Percentiles rank a stretch among this genome's conserved stretches.
Conservation (phyloP, 2,797 vertebrate species). For the Rachycentron canadum region DNA sequence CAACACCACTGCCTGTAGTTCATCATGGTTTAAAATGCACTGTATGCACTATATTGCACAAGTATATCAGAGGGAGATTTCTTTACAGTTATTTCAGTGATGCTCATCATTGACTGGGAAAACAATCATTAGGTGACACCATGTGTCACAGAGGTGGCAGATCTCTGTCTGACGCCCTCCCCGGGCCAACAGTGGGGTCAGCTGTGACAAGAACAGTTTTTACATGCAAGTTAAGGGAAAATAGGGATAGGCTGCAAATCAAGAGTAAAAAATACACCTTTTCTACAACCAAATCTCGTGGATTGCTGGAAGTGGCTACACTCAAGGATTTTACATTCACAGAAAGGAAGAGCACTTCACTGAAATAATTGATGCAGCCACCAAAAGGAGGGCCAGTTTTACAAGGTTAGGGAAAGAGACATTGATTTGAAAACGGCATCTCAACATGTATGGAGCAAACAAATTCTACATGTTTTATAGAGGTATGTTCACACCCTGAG, state of each 20-base stretch:
- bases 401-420: background rate
- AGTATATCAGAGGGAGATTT: background rate
- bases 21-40: conserved; percentile 50
- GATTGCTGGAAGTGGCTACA: background rate
- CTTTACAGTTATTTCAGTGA: conserved; percentile 15
- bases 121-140: conserved; percentile 5
- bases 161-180: background rate
- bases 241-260: background rate
- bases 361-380: background rate
- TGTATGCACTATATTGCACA: conserved; percentile 27
- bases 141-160: conserved; percentile 6
- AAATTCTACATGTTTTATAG: background rate
- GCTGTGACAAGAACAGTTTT: background rate
- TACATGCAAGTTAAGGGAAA: background rate
- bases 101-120: conserved; percentile 27
- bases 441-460: background rate
- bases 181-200: background rate
- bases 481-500: background rate
- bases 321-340: background rate
- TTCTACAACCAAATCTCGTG: background rate
- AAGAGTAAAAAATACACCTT: background rate
- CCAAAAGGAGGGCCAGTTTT: background rate
- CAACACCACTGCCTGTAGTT: conserved; percentile 46
- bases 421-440: background rate
- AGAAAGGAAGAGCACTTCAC: background rate